Evolutionary conservation across 2,113 vertebrate species (phyloP).

Genomic region (Pagrus major): DNA sequence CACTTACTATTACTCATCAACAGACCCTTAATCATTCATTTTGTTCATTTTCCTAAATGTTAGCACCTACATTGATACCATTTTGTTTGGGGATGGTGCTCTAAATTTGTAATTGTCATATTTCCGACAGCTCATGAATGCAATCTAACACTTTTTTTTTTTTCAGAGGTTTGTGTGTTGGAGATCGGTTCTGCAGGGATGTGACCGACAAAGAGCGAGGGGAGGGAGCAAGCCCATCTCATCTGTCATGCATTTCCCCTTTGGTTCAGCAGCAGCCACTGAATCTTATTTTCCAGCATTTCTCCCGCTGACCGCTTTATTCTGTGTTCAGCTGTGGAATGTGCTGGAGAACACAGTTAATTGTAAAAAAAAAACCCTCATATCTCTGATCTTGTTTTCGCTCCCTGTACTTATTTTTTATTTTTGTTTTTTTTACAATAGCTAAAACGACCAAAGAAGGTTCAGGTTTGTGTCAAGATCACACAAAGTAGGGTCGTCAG

Average conservation of each 20-base stretch:
- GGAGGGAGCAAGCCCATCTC: constrained; percentile 76
- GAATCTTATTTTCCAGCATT: constrained; percentile 80
- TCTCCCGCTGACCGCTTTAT: constrained; percentile 72
- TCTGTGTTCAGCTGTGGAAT: constrained; percentile 72
- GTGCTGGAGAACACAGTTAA: constrained; percentile 54
- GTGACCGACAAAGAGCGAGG: constrained; percentile 77
- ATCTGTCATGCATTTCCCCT: constrained; percentile 85
- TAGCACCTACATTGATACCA: background rate
- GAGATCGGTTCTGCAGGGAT: constrained; percentile 77
- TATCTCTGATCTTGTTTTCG: constrained; percentile 49
- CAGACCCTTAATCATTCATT: background rate
- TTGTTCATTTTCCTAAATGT: background rate
- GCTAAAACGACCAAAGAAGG: background rate
- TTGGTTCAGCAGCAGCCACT: constrained; percentile 81
- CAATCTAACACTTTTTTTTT: constrained; percentile 50
- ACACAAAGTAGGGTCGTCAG: constrained; percentile 26
- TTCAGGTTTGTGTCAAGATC: constrained; percentile 20
- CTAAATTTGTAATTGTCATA: background rate
- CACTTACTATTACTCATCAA: background rate
- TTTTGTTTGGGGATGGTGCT: background rate
- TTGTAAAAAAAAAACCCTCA: constrained; percentile 51
- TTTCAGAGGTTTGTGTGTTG: constrained; percentile 54
- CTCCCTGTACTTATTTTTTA: constrained; percentile 27
- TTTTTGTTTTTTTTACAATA: background rate
- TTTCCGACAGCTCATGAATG: constrained; percentile 57